These are phyloP conservation scores for Lithophane leautieri DNA, from an alignment of 2,888 invertebrate genomes.

Conservation along the genomic window DNA sequence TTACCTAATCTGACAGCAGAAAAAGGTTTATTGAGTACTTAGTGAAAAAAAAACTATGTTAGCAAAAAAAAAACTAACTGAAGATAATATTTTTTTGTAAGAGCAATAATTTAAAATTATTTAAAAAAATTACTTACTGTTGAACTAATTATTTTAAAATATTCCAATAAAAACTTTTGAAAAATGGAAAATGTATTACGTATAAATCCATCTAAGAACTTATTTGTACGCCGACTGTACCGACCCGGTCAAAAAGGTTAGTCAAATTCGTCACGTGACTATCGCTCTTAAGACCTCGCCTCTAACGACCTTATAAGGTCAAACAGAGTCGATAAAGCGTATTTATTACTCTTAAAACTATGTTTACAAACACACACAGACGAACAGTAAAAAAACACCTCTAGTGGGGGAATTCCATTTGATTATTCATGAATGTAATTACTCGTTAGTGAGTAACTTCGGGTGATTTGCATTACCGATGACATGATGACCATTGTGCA, in stretches of 20 bases:
- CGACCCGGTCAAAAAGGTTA: background rate
- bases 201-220: background rate
- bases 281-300: background rate
- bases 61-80: too few relatives aligned
- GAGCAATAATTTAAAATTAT: background rate
- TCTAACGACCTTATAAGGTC: conserved; percentile 8
- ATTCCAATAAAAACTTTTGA: background rate
- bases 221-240: background rate
- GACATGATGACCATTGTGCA: background rate
- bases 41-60: too few relatives aligned
- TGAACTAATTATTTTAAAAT: background rate
- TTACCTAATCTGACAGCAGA: background rate
- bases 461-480: background rate
- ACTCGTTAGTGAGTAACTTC: background rate
- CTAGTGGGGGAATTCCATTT: conserved; percentile 35
- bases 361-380: conserved; percentile 10
- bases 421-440: conserved; percentile 35
- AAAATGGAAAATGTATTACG: background rate
- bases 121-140: background rate
- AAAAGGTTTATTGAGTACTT: too few relatives aligned
- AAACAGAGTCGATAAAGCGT: conserved; percentile 4
- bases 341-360: background rate
- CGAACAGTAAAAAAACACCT: background rate
- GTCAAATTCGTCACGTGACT: background rate
- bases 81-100: background rate